These are phyloP conservation scores for Rousettus madagascariensis DNA, from an alignment of 2,797 vertebrate genomes.

Conservation along the genomic window DNA sequence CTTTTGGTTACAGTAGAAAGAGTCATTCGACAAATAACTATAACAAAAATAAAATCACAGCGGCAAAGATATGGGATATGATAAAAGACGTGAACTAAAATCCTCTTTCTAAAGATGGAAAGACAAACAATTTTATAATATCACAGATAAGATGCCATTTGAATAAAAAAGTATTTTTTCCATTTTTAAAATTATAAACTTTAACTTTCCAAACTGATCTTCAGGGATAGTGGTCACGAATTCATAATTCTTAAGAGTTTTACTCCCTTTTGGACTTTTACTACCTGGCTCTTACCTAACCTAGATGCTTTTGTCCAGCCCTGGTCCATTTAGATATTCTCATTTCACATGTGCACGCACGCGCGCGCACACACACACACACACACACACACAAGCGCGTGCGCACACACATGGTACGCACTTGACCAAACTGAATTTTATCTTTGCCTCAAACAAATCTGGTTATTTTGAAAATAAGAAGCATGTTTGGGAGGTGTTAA, in stretches of 20 bases:
- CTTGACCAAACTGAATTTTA: background rate
- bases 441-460: conserved; percentile 35
- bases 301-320: background rate
- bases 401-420: background rate
- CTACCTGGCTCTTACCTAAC: background rate
- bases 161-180: background rate
- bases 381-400: background rate
- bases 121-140: background rate
- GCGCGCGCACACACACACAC: background rate
- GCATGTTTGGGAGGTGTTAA: background rate
- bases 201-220: conserved; percentile 12
- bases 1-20: conserved; percentile 16
- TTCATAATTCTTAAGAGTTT: background rate
- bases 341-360: background rate
- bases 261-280: background rate
- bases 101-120: background rate
- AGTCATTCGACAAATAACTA: conserved; percentile 36
- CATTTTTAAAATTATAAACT: conserved; percentile 39
- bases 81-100: background rate
- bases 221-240: background rate
- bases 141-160: background rate
- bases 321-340: background rate
- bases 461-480: conserved; percentile 30
- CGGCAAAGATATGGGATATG: background rate
- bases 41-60: conserved; percentile 36